Percentiles rank a stretch among this genome's conserved stretches.
Conservation (phyloP, 2,113 vertebrate species). For the Mohoua ochrocephala region DNA sequence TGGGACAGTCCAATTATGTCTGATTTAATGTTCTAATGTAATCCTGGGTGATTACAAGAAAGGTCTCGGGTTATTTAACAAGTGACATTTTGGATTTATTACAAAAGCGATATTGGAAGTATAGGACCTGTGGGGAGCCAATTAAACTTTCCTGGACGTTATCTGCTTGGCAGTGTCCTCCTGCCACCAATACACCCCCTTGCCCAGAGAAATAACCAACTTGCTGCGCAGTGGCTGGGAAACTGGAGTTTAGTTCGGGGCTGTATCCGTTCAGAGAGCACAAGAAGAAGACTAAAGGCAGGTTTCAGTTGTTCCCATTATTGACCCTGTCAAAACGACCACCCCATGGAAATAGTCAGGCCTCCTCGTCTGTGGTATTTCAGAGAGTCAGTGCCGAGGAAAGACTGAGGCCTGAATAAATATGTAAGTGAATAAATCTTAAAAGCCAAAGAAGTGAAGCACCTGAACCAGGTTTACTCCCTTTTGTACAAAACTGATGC, state of each 20-base stretch:
- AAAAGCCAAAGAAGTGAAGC: neutral
- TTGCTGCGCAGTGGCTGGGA: neutral
- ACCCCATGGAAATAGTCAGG: neutral
- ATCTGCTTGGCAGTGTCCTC: neutral
- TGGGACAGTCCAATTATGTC: constrained; percentile 54
- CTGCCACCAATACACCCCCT: neutral
- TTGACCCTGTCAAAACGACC: neutral
- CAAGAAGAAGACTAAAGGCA: neutral
- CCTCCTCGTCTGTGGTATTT: neutral
- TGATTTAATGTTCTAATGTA: constrained; percentile 58
- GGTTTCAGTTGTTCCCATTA: neutral
- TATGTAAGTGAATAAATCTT: neutral
- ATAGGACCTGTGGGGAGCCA: constrained; percentile 33
- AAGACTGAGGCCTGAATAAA: neutral
- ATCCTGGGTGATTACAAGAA: constrained; percentile 50
- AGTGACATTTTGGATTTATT: constrained; percentile 42
- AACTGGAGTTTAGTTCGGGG: neutral
- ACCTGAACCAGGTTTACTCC: neutral
- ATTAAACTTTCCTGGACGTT: constrained; percentile 39
- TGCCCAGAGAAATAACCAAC: neutral
- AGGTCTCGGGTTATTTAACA: constrained; percentile 46
- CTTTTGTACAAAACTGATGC: neutral
- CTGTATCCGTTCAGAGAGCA: neutral
- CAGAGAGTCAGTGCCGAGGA: neutral
- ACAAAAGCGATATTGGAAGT: neutral